A percentile compares a stretch with the other conserved stretches of the same genome.
phyloP scores from a whole-genome alignment of 92 coral and sea anemone species.

The Montipora capitata region DNA sequence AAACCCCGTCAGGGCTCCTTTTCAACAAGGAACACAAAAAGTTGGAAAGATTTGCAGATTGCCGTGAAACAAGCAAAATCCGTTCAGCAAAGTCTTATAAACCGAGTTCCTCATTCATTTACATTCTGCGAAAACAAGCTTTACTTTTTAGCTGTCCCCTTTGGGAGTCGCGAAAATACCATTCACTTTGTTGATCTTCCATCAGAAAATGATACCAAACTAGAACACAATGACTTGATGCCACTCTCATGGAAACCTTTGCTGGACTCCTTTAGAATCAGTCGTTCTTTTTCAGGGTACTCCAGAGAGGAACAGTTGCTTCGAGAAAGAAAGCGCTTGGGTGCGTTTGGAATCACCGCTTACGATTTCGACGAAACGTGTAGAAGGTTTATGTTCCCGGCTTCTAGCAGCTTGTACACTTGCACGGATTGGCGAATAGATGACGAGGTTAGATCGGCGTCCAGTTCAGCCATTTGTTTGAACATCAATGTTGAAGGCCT shows the following conservation, averaged over 20 bases:
- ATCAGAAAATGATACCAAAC: slow-evolving; percentile 2
- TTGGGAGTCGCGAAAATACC: slow-evolving; percentile 95
- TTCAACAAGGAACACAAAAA: slow-evolving; percentile 28
- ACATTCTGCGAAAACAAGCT: slow-evolving; percentile 92
- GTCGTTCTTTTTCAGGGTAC: slow-evolving; percentile 91
- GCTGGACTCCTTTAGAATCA: slow-evolving; percentile 76
- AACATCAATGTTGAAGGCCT: background rate
- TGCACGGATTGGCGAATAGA: slow-evolving; percentile 79
- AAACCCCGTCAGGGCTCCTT: slow-evolving; percentile 46
- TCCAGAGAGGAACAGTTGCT: slow-evolving; percentile 95
- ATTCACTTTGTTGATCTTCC: slow-evolving; percentile 93
- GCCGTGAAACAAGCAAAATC: slow-evolving; percentile 93
- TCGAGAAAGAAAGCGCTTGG: slow-evolving; percentile 94
- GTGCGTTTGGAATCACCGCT: slow-evolving; percentile 97
- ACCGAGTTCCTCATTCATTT: slow-evolving; percentile 95
- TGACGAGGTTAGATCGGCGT: slow-evolving; percentile 32
- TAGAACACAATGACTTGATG: slow-evolving; percentile 14
- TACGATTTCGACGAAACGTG: slow-evolving; percentile 92
- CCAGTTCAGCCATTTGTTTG: background rate
- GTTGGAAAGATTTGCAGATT: slow-evolving; percentile 90
- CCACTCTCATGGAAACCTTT: slow-evolving; percentile 86
- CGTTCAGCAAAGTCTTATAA: slow-evolving; percentile 83
- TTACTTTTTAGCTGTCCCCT: slow-evolving; percentile 94
- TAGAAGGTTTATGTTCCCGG: slow-evolving; percentile 90
- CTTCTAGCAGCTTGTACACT: slow-evolving; percentile 92